A percentile compares a stretch with the other conserved stretches of the same genome.
Conservation (phyloP, 1,140 invertebrate genomes). For the Diprion similis region DNA sequence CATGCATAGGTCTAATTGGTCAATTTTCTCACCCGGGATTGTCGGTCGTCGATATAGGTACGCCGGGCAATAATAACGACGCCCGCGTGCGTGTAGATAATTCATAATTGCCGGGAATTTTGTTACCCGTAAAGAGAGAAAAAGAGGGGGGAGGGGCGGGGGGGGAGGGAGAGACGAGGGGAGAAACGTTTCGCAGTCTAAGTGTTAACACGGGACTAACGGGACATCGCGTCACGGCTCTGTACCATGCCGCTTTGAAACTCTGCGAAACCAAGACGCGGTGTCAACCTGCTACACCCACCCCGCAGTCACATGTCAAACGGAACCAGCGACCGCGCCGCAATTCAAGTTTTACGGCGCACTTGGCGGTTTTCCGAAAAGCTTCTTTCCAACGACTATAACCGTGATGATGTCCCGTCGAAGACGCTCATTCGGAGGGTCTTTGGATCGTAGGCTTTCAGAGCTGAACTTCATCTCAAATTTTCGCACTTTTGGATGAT, state of each 20-base stretch:
- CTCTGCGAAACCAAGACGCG: not conserved
- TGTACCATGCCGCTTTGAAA: not conserved
- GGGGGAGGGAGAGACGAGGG: no score
- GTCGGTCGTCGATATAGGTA: no score
- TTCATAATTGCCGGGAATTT: no score
- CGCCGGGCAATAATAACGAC: no score
- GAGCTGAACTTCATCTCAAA: not conserved
- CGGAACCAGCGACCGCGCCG: conserved; percentile 16
- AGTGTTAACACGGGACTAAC: conserved; percentile 19
- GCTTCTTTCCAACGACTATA: not conserved
- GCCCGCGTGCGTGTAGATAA: no score
- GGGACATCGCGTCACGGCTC: conserved; percentile 5
- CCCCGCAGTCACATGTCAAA: conserved; percentile 15
- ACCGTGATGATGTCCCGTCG: not conserved
- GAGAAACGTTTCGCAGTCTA: no score
- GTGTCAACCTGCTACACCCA: not conserved
- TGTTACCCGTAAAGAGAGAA: no score
- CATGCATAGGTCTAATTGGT: no score
- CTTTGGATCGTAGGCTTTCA: not conserved
- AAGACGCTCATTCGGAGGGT: not conserved
- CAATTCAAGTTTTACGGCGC: conserved; percentile 22
- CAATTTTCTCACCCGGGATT: no score
- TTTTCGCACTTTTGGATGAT: not conserved
- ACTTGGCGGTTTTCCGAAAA: conserved; percentile 30
- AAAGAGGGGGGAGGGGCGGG: no score